Conservation (phyloP, 2,797 vertebrate genomes). For the Acanthopagrus latus region DNA sequence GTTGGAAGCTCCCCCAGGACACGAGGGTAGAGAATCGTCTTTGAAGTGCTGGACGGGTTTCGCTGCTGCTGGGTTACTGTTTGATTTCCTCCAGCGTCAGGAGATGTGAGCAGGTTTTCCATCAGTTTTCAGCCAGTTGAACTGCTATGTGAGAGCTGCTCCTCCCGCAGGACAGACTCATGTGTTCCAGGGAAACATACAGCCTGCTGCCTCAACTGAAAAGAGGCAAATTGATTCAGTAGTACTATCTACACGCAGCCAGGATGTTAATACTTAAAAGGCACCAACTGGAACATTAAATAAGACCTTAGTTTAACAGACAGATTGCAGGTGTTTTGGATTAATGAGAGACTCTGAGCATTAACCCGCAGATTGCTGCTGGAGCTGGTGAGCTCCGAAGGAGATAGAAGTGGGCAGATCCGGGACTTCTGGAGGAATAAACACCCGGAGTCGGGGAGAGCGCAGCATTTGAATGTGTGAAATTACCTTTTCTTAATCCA, state of each 20-base stretch:
- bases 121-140: conserved; percentile 35
- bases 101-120: conserved; percentile 44
- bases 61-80: conserved; percentile 47
- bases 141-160: conserved; percentile 15
- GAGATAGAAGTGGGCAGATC: too few relatives aligned
- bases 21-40: conserved; percentile 33
- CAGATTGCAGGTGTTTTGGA: too few relatives aligned
- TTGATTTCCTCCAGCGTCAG: conserved; percentile 55
- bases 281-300: not conserved
- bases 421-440: too few relatives aligned
- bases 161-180: not conserved
- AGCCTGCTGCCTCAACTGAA: not conserved
- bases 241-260: not conserved
- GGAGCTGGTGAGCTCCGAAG: too few relatives aligned
- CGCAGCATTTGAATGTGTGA: too few relatives aligned
- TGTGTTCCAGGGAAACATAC: not conserved
- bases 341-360: too few relatives aligned
- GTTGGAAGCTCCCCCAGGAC: conserved; percentile 55
- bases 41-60: conserved; percentile 59
- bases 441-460: too few relatives aligned
- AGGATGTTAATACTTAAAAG: not conserved
- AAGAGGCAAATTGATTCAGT: conserved; percentile 6
- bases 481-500: too few relatives aligned
- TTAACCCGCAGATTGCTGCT: too few relatives aligned
- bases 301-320: not conserved